Percentiles rank a stretch among this genome's conserved stretches.
Conservation (phyloP, 2,797 vertebrate species). For the Sebastes itinus region DNA sequence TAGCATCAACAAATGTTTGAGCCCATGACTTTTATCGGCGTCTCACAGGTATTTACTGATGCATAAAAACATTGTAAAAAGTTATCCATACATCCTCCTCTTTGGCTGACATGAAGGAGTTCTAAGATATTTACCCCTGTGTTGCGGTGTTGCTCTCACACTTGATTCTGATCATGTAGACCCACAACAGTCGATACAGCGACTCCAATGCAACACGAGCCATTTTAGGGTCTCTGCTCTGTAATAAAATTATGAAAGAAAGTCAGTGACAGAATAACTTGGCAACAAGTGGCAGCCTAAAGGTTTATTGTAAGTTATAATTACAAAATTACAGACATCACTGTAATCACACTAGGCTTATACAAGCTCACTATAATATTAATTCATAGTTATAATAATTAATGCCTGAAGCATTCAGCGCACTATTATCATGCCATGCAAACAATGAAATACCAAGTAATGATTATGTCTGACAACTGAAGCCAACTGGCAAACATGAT, state of each 20-base stretch:
- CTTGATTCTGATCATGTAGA: conserved; percentile 99
- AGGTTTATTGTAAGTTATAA: neutral
- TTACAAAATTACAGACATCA: neutral
- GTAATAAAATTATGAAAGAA: conserved; percentile 31
- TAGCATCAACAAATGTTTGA: neutral
- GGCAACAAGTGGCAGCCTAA: neutral
- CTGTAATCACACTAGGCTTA: neutral
- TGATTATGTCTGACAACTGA: neutral
- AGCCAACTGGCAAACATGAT: neutral
- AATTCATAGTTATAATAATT: neutral
- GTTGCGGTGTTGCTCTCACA: conserved; percentile 99
- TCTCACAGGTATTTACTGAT: neutral
- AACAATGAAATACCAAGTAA: neutral
- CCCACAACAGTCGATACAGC: conserved; percentile 96
- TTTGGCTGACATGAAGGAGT: neutral
- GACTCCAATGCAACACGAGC: conserved; percentile 98
- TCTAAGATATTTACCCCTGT: conserved; percentile 86
- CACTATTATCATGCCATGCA: neutral
- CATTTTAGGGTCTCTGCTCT: conserved; percentile 99
- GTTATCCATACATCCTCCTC: neutral
- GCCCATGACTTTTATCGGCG: neutral
- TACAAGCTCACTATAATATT: neutral
- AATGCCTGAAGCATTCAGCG: neutral
- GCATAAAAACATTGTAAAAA: neutral
- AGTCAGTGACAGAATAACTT: neutral